Evolutionary conservation across 1,140 invertebrate species (phyloP), one percentile per base, ranked within the genome.

Genomic region (Scaptomyza pallida): DNA sequence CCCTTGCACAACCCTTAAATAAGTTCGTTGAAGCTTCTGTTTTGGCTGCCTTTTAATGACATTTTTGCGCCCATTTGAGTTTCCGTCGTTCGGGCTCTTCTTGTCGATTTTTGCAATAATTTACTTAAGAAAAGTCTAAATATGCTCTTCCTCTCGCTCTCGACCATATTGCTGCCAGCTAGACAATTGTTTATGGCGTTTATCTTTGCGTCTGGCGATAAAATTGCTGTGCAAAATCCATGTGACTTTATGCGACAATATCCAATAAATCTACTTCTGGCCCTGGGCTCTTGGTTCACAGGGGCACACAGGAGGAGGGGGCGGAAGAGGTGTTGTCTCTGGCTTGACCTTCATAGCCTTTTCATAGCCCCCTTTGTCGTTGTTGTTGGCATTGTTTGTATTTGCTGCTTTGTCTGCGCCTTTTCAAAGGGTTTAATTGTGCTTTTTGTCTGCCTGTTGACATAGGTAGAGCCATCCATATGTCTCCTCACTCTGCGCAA

Each of bases 391-490:
- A 45, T 69, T 86, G 81, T 77, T 77, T 79, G 54, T 74, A 71
- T 85, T 86, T 80, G 72, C 64, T 37, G 72, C 57, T 54, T 71
- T 81, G 75, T 78, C 73, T 73, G 70, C 40, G 54, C 63, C 75
- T 52, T 82, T 82, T 72, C 71, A 85, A 85, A 81, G 80, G 80
- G 77, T 86, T 85, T 85, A 85, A 85, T 85, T 85, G 80, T 81
- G 64, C 77, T 85, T 86, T 85, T 86, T 86, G 77, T 77, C 50
- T 57, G 77, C 57, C 52, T 78, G 79, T 82, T 82, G 71, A 82
- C 80, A 79, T 82, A 82, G 79, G 79, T 83, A 65, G 2, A 37
- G 37, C 15, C 61, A 50, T 63, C 35, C 54, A 59, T 59, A 65
- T 60, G 41, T 37, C 41, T 15, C 17, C 37, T n/a, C 48, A 23